Conservation (phyloP, 2,888 invertebrate genomes). For the Pinctada fucata region DNA sequence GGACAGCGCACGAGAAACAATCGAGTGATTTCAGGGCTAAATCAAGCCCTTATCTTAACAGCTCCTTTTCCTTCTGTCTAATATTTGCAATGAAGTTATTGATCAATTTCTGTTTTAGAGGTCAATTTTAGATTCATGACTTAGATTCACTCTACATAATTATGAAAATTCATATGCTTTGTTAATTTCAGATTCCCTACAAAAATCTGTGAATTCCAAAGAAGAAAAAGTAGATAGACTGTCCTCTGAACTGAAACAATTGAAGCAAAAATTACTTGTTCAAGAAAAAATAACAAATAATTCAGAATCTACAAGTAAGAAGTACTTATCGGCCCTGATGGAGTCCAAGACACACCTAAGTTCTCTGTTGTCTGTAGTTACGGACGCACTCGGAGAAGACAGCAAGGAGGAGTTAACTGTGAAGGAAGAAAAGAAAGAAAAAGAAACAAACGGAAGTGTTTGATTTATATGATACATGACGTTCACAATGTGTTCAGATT, state of each 20-base stretch:
- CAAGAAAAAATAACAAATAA: constrained; percentile 53
- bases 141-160: too few relatives aligned
- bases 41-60: too few relatives aligned
- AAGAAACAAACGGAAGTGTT: constrained; percentile 32
- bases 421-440: constrained; percentile 37
- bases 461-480: neutral
- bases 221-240: constrained; percentile 81
- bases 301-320: constrained; percentile 52
- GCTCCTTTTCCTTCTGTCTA: too few relatives aligned
- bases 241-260: constrained; percentile 79
- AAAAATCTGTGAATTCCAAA: constrained; percentile 81
- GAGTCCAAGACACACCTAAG: constrained; percentile 50
- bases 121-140: too few relatives aligned
- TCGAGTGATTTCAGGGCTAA: too few relatives aligned
- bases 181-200: constrained; percentile 77
- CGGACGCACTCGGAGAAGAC: constrained; percentile 47
- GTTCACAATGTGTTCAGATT: neutral
- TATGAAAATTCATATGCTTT: neutral
- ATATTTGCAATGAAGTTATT: too few relatives aligned
- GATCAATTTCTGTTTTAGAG: too few relatives aligned
- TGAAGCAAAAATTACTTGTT: constrained; percentile 53
- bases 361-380: constrained; percentile 42
- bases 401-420: constrained; percentile 20
- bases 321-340: constrained; percentile 53
- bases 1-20: too few relatives aligned